phyloP scores from a whole-genome alignment of 2,888 invertebrate genomes.

The Helicoverpa assulta region DNA sequence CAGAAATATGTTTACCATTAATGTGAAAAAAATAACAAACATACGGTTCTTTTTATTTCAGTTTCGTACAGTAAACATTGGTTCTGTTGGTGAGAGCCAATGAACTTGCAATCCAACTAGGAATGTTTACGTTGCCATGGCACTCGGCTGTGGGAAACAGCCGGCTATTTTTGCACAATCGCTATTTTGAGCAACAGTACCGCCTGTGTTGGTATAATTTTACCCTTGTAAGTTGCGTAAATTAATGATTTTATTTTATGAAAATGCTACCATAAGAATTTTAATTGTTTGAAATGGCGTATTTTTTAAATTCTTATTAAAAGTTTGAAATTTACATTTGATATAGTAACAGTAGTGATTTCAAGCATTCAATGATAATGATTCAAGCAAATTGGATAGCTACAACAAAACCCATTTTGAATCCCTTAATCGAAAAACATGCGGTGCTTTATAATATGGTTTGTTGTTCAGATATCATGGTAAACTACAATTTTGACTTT shows the following conservation, averaged over 20 bases:
- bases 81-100: slow-evolving; percentile 60
- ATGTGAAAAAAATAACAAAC: neutral
- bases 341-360: too few relatives aligned
- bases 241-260: neutral
- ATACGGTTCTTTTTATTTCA: slow-evolving; percentile 6
- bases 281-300: too few relatives aligned
- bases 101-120: slow-evolving; percentile 68
- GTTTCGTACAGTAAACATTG: slow-evolving; percentile 16
- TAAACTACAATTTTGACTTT: neutral
- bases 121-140: slow-evolving; percentile 69
- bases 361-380: too few relatives aligned
- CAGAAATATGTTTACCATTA: slow-evolving; percentile 1
- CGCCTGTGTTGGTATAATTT: slow-evolving; percentile 40
- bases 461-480: neutral
- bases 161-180: slow-evolving; percentile 64
- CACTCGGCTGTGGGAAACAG: slow-evolving; percentile 64
- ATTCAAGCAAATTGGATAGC: too few relatives aligned
- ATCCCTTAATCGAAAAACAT: too few relatives aligned
- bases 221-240: slow-evolving; percentile 26
- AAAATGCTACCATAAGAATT: too few relatives aligned
- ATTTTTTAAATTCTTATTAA: too few relatives aligned
- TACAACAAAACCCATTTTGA: too few relatives aligned
- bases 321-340: too few relatives aligned
- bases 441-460: too few relatives aligned
- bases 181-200: slow-evolving; percentile 55